Evolutionary conservation across 1,140 invertebrate genomes (phyloP).

Genomic region (Heliconius himera): DNA sequence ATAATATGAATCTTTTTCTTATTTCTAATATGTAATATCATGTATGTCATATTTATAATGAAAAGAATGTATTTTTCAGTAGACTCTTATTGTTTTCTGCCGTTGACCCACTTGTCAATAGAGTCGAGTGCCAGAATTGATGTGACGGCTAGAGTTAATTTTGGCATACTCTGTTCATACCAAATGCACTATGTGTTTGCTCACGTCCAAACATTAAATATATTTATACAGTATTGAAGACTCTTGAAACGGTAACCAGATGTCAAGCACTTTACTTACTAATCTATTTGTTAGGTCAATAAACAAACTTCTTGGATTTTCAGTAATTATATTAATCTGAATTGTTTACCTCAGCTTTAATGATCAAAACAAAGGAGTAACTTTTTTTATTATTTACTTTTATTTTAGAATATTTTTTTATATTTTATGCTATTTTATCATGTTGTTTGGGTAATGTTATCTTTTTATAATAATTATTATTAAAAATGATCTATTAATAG

Average conservation of each 20-base stretch:
- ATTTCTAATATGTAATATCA: too few relatives aligned
- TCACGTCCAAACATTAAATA: not conserved
- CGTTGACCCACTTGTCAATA: constrained; percentile 59
- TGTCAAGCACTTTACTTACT: not conserved
- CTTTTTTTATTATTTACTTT: too few relatives aligned
- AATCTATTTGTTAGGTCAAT: too few relatives aligned
- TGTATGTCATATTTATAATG: not conserved
- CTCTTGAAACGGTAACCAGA: not conserved
- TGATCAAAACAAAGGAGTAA: too few relatives aligned
- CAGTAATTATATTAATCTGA: too few relatives aligned
- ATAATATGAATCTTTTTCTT: too few relatives aligned
- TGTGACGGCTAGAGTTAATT: constrained; percentile 46
- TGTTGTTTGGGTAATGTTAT: too few relatives aligned
- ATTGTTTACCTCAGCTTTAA: too few relatives aligned
- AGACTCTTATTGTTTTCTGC: constrained; percentile 41
- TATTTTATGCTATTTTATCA: too few relatives aligned
- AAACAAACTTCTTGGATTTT: not conserved
- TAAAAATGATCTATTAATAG: not conserved
- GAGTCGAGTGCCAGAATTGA: constrained; percentile 53
- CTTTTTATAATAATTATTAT: not conserved
- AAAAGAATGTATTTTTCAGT: constrained; percentile 26
- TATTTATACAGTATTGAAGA: not conserved
- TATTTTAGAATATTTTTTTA: too few relatives aligned
- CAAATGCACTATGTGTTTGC: not conserved
- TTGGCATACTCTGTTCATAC: constrained; percentile 25